Evolutionary conservation across 1,140 invertebrate species (phyloP).

Genomic region (Musca domestica): DNA sequence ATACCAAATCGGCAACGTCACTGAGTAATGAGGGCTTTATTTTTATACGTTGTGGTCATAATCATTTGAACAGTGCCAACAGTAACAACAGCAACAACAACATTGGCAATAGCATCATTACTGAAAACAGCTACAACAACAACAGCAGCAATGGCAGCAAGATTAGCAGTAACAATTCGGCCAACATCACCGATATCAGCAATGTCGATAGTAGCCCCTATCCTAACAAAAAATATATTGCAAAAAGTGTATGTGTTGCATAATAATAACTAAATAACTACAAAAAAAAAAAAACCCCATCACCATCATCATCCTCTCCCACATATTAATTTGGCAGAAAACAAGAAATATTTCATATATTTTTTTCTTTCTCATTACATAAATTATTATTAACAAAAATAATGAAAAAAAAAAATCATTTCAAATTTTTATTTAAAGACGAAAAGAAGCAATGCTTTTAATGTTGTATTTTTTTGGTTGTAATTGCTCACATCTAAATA

Average conservation of each 20-base stretch:
- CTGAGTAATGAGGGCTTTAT: conserved; percentile 28
- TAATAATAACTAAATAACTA: too few species aligned
- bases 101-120: background rate
- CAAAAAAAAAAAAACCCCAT: too few species aligned
- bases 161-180: background rate
- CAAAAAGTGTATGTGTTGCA: conserved; percentile 17
- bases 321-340: too few species aligned
- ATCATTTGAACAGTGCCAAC: background rate
- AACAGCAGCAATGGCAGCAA: background rate
- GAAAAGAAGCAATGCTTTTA: too few species aligned
- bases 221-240: background rate
- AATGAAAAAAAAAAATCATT: too few species aligned
- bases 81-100: background rate
- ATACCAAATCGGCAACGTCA: conserved; percentile 19
- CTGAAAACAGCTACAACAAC: background rate
- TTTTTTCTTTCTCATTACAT: too few species aligned
- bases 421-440: too few species aligned
- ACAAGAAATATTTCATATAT: too few species aligned
- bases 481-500: too few species aligned
- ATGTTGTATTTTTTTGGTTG: too few species aligned
- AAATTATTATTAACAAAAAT: too few species aligned
- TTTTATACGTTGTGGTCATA: conserved; percentile 26
- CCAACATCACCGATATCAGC: background rate
- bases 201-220: background rate
- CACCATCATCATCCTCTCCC: too few species aligned